A percentile compares a stretch with the other conserved stretches of the same genome.
These are phyloP conservation scores for Drosophila varians DNA, from an alignment of 1,140 invertebrate species.

Conservation along the genomic window DNA sequence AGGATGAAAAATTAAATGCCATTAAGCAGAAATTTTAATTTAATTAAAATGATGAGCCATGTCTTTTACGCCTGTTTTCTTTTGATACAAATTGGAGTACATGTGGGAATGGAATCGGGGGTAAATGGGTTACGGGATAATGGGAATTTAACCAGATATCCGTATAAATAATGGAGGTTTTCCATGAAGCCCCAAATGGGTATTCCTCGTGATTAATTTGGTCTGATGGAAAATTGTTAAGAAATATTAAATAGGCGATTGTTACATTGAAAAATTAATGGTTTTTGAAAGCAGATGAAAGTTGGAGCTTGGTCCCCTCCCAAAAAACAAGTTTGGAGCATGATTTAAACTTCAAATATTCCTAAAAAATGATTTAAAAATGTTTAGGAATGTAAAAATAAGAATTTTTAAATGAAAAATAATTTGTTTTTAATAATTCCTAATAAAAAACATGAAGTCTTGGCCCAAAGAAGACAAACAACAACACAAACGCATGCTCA, in stretches of 20 bases:
- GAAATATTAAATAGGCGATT: constrained; percentile 3
- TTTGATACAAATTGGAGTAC: constrained; percentile 25
- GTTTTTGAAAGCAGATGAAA: background rate
- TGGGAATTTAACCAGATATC: constrained; percentile 40
- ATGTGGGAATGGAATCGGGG: background rate
- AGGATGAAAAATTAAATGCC: constrained; percentile 42
- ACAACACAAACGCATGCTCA: constrained; percentile 49
- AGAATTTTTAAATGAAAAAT: background rate
- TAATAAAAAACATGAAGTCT: background rate
- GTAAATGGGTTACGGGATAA: constrained; percentile 4
- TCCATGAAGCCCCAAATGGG: background rate
- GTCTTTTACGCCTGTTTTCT: constrained; percentile 13
- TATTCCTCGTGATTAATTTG: background rate
- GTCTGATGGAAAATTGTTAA: background rate
- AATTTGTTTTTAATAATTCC: background rate
- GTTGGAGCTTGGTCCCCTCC: background rate
- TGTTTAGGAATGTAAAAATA: too few relatives aligned
- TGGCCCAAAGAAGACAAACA: background rate
- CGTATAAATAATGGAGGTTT: constrained; percentile 16
- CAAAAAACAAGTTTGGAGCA: too few relatives aligned
- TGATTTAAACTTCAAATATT: too few relatives aligned
- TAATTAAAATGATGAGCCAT: constrained; percentile 43
- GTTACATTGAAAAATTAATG: background rate
- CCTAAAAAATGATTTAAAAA: background rate
- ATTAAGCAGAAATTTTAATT: constrained; percentile 50